Base-by-base conservation (phyloP, 2,113 vertebrate genomes). In the Rallus limicola region DNA sequence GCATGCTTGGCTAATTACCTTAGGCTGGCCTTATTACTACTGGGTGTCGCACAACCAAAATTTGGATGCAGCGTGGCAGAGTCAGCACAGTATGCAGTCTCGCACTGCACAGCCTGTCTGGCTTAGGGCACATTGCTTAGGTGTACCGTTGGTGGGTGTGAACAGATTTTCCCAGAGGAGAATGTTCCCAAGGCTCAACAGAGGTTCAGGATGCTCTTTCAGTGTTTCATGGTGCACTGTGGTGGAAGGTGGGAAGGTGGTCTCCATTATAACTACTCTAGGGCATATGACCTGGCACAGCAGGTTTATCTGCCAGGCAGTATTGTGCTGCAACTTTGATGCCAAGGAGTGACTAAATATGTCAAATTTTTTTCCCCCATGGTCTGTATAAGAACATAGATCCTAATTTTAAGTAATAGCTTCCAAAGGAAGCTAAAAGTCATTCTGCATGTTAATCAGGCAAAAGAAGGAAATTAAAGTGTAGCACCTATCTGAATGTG, bases 231-330 rank as follows among this genome's bases (percentile, higher is more conserved):
- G 36, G 44, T 13, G 52, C 24, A 36, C 18, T 52, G 29, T 44
- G 19, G 8, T 16, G 16, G 33, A 13, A 13, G 16, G 46, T 44
- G 42, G 5, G 13, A n/a, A 25, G 52, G 33, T 36, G 33, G 2
- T 4, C n/a, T 48, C n/a, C 11, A 11, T 34, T 7, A 2, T 26
- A 25, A 34, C 40, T 0, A 1, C 20, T 5, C 38, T 19, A 28
- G 13, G 36, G 15, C 15, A 2, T 4, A 11, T 1, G 1, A 25
- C 16, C 20, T 26, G 42, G 29, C 29, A 21, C 48, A 42, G 21
- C 19, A 48, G 75, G 25, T 20, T 56, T 5, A 9, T 38, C 40
- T 19, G 48, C 20, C 19, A 34, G 58, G 20, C 58, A 16, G 62
- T 13, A 28, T 42, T 31, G 17, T 56, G 50, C 59, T 67, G 34